Base-by-base conservation (phyloP, 92 coral and sea anemone species). In the Diadumene lineata region DNA sequence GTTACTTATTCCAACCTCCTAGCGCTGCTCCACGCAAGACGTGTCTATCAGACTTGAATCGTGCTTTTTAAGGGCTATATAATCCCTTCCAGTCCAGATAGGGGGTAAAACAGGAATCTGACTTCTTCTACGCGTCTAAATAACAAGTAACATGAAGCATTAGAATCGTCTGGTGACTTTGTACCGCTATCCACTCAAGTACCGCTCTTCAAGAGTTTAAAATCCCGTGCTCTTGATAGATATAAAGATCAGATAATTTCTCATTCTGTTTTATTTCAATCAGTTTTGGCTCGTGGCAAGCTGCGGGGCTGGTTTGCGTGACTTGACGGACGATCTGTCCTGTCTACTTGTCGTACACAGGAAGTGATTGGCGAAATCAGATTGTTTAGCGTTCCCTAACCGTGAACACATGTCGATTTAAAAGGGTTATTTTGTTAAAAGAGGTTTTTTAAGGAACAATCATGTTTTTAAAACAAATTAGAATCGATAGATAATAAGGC, bases 21-120 rank as follows among this genome's bases (percentile, higher is more conserved):
- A 50, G 43, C 34, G 69, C 60, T 53, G 82, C 58, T 68, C 46
- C 55, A 43, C 67, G 65, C 8, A 72, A 51, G 34, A 67, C 50
- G 64, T 24, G 74, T 56, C 75, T 33, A 38, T 43, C 82, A 51
- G 72, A 48, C 76, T 55, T 67, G 82, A 43, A 38, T 55, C 11
- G 69, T 66, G 43, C 55, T 68, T 55, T 79, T 63, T 74, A 74
- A 66, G 43, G 67, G 85, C 68, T 75, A 79, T 85, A 58, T 74
- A 80, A 63, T 80, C 81, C 65, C 71, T 2, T 55, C 62, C 57
- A 58, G 43, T 38, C 75, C 43, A 79, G 85, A 81, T 78, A 85
- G 89, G 89, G 89, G 89, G 89, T 80, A 82, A 25, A 50, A 19
- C 33, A 57, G 89, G 89, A 79, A 85, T 82, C 79, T 64, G 70